Base-by-base conservation (phyloP, 1,140 invertebrate species). In the Cotesia glomerata region DNA sequence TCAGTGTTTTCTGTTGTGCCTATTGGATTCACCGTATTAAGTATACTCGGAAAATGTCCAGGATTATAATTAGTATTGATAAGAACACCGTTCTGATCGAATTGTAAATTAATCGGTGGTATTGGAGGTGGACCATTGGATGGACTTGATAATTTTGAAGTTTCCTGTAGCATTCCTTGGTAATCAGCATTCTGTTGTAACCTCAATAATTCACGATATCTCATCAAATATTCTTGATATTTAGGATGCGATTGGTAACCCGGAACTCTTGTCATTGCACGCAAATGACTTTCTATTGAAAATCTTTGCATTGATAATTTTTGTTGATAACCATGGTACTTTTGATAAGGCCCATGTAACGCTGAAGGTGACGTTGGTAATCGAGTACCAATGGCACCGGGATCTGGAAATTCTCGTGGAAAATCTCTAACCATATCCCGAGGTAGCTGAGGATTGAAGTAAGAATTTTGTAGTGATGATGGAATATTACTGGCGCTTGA, bases 81-180 rank as follows among this genome's bases (percentile, higher is more conserved):
- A 4, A 87, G 35, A 32, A 85, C 74, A 0, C 86, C 86, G 61
- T 87, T 87, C 8, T 86, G 85, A 79, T 87, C 85, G 9, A 86
- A 87, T 54, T 87, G 86, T 7, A 87, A 71, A 75, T 86, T 87
- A 49, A 87, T 87, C 0, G 85, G 81, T 2, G 82, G 81, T 39
- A 85, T 36, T 0, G 75, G 69, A 5, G 75, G n/a, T 11, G 75
- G 39, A 45, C 39, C 5, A 9, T 14, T 69, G 1, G 73, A 58
- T 8, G 78, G 34, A 52, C 74, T 81, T 5, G 78, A 72, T 16
- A 76, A 35, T 66, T 75, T 75, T n/a, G 72, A 54, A 14, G 74
- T 52, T 63, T 85, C 83, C 67, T 85, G 85, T 4, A 84, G 73
- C 0, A 74, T 73, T 51, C 74, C 82, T 35, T 84, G 86, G 66